Conservation (phyloP, 1,140 invertebrate genomes). For the Fopius arisanus region DNA sequence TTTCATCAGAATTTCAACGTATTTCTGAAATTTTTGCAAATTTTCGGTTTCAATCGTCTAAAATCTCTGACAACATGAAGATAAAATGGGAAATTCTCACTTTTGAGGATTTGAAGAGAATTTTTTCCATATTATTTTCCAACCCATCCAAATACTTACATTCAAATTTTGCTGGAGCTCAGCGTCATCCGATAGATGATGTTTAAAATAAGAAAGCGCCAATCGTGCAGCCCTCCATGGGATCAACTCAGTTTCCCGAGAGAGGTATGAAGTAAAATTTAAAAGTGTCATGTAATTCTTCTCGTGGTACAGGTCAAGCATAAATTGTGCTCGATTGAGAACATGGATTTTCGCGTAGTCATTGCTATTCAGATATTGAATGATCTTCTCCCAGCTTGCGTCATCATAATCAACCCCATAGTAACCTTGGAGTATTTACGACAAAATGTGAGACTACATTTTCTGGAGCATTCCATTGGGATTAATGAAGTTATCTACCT, state of each 20-base stretch:
- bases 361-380: constrained; percentile 68
- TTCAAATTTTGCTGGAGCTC: constrained; percentile 14
- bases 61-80: no score
- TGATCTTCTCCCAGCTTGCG: constrained; percentile 78
- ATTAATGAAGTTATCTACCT: constrained; percentile 46
- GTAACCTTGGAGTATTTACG: constrained; percentile 66
- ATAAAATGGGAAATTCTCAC: no score
- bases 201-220: constrained; percentile 6
- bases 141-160: constrained; percentile 3
- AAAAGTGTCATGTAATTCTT: constrained; percentile 66
- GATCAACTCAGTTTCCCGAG: constrained; percentile 70
- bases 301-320: constrained; percentile 79
- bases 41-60: background rate
- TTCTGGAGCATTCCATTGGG: constrained; percentile 41
- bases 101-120: no score
- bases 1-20: constrained; percentile 35
- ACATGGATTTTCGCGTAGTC: constrained; percentile 63
- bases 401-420: constrained; percentile 84
- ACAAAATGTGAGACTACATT: constrained; percentile 17
- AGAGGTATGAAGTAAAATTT: constrained; percentile 68
- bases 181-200: background rate
- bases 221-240: constrained; percentile 25
- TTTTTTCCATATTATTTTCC: background rate
- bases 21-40: constrained; percentile 35
- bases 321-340: constrained; percentile 77